Evolutionary conservation across 2,888 invertebrate genomes (phyloP), one percentile per base, ranked within the genome.

Genomic region (Sussaba pulchella): DNA sequence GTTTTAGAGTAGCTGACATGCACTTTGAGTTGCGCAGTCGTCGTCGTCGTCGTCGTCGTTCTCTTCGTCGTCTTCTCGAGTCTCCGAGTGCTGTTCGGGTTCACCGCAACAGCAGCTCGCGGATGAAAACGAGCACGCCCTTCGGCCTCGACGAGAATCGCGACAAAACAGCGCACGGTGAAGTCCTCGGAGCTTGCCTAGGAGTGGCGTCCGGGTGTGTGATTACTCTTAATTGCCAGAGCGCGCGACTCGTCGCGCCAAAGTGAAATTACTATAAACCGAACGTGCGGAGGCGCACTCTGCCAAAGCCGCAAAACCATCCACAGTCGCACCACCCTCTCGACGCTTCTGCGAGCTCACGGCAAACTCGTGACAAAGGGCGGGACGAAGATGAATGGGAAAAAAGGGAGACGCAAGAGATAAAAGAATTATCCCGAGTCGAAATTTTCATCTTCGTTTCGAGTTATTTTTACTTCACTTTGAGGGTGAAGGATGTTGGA

Each of bases 211-310:
- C 85, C 85, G 84, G 87, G 82, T 86, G 86, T 85, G 83, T 86
- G 88, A 88, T 88, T 87, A 85, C 86, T 84, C 86, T 87, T 88
- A 88, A 88, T 88, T 88, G 85, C 84, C 82, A 72, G 67, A 76
- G 36, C 80, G 64, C 47, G 71, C 82, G 82, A 71, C 72, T 79
- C 75, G 75, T 80, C 76, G 78, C 78, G 70, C 85, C 83, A 82
- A 85, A 83, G 86, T 86, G 83, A 87, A 87, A 87, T 86, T 86
- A 82, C 82, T 78, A 72, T 76, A 76, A 75, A 70, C 74, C 67
- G 52, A 72, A 78, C 66, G 63, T 69, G 57, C 26, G 39, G 45
- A 57, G 17, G 31, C 17, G 8, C 31, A 31, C 4, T 6, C 9
- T 14, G 24, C 50, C n/a, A 24, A n/a, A 10, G 12, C 45, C 24